These are phyloP conservation scores for Physeter macrocephalus DNA, from an alignment of 2,113 vertebrate genomes.

Conservation along the genomic window DNA sequence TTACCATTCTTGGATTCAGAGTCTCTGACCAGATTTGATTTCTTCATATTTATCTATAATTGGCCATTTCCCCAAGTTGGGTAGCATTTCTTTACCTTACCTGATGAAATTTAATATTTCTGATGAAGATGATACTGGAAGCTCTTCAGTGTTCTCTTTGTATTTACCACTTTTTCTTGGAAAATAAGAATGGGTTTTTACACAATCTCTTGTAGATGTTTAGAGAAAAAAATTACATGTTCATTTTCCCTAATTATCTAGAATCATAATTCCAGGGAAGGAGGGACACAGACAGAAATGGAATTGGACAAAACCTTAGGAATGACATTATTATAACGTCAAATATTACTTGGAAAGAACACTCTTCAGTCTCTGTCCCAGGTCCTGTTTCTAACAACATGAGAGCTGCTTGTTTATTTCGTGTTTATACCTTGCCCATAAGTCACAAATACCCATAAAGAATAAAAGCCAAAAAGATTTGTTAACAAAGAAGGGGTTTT, in stretches of 20 bases:
- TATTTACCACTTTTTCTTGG: not conserved
- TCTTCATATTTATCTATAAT: not conserved
- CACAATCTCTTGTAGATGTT: not conserved
- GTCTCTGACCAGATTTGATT: not conserved
- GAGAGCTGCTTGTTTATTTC: not conserved
- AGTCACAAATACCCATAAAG: not conserved
- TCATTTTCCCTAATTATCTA: not conserved
- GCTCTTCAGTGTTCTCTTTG: not conserved
- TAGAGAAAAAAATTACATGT: not conserved
- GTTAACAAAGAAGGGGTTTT: not conserved
- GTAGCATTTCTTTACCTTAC: slow-evolving; percentile 31
- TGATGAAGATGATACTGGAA: not conserved
- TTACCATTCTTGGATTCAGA: not conserved
- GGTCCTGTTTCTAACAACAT: not conserved
- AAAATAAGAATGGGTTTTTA: not conserved
- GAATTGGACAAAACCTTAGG: not conserved
- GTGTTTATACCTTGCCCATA: not conserved
- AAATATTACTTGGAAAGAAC: not conserved
- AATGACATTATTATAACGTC: not conserved
- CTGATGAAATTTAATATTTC: not conserved
- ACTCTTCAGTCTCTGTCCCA: not conserved
- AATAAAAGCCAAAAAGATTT: not conserved
- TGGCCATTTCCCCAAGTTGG: not conserved
- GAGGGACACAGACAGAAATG: not conserved
- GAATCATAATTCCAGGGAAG: not conserved